Conservation (phyloP, 2,888 invertebrate genomes). For the Elmis aenea region DNA sequence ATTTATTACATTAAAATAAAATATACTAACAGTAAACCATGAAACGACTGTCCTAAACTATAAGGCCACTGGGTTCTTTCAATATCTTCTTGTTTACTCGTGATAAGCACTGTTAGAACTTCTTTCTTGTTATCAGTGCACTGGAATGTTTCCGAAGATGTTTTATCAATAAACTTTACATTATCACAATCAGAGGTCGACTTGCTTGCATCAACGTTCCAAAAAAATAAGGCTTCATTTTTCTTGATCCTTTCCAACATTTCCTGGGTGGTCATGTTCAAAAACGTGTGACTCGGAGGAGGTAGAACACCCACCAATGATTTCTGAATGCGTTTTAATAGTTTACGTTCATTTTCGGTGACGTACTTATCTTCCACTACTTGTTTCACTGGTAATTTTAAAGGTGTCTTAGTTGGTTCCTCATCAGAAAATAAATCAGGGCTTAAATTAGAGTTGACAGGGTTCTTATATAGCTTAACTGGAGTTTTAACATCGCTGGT, state of each 20-base stretch:
- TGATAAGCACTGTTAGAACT: too few species aligned
- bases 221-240: constrained; percentile 23
- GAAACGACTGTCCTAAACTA: constrained; percentile 56
- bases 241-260: constrained; percentile 50
- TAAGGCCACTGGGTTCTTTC: constrained; percentile 55
- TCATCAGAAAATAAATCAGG: constrained; percentile 66
- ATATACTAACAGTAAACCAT: constrained; percentile 68
- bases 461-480: constrained; percentile 30
- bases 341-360: constrained; percentile 39
- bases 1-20: neutral
- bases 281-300: constrained; percentile 67
- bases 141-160: too few species aligned
- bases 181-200: too few species aligned
- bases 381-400: constrained; percentile 31
- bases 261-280: constrained; percentile 61
- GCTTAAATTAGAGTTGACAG: constrained; percentile 31
- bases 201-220: constrained; percentile 17
- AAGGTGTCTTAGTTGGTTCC: constrained; percentile 44
- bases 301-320: constrained; percentile 66
- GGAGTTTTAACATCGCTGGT: constrained; percentile 30
- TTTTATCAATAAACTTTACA: too few species aligned
- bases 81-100: neutral
- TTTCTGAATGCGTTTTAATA: constrained; percentile 50
- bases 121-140: too few species aligned
- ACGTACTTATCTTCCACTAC: constrained; percentile 30